Conservation (phyloP, 2,113 vertebrate genomes). For the Clinocottus analis region DNA sequence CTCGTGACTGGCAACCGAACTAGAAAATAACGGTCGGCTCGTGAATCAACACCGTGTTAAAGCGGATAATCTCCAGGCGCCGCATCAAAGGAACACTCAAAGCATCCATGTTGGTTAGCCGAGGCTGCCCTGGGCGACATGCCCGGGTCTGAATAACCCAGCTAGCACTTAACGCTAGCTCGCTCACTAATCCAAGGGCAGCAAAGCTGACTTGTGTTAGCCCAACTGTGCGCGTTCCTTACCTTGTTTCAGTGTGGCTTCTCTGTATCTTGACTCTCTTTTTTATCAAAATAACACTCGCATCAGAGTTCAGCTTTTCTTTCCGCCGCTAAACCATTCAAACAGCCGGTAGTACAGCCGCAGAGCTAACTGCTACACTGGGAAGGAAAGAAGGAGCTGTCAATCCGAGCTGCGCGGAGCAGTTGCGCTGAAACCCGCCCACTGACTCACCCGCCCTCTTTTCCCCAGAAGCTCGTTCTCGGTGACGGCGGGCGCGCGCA, state of each 20-base stretch:
- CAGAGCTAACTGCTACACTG: constrained; percentile 48
- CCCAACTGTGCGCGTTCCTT: constrained; percentile 11
- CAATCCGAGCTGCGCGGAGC: constrained; percentile 38
- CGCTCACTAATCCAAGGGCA: constrained; percentile 75
- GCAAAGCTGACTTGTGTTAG: constrained; percentile 26
- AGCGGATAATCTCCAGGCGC: constrained; percentile 73
- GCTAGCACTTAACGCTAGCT: constrained; percentile 48
- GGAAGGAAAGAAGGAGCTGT: constrained; percentile 37
- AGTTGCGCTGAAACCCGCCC: constrained; percentile 25
- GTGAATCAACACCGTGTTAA: constrained; percentile 47
- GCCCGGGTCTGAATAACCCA: constrained; percentile 21
- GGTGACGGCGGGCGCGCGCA: constrained; percentile 5
- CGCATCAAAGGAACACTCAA: constrained; percentile 49
- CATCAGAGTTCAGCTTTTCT: constrained; percentile 43
- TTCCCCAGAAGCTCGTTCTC: neutral
- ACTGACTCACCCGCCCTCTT: neutral
- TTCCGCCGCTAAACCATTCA: constrained; percentile 48
- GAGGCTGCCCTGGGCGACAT: neutral
- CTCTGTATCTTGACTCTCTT: neutral
- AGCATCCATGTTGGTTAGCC: constrained; percentile 71
- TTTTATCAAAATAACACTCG: constrained; percentile 27
- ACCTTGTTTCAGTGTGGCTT: constrained; percentile 38
- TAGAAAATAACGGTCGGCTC: constrained; percentile 38
- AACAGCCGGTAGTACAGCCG: neutral
- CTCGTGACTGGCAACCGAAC: constrained; percentile 22